Evolutionary conservation across 1,140 invertebrate species (phyloP).

Genomic region (Pogonomyrmex barbatus): DNA sequence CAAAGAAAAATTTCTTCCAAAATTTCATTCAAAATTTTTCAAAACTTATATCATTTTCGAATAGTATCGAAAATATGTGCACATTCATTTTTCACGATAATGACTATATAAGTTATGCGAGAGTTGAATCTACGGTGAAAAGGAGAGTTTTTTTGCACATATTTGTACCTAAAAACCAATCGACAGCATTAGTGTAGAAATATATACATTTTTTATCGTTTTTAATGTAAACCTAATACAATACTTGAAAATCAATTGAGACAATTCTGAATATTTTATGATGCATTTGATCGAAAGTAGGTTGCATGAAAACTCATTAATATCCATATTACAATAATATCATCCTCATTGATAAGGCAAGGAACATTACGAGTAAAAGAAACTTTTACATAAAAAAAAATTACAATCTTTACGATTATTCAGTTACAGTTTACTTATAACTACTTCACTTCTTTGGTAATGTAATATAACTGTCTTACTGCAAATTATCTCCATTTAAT

Average conservation of each 20-base stretch:
- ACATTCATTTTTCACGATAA: conserved; percentile 7
- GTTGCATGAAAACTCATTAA: background rate
- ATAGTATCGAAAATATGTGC: conserved; percentile 4
- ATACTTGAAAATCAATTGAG: background rate
- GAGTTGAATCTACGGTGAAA: conserved; percentile 3
- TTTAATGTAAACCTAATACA: background rate
- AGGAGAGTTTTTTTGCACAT: background rate
- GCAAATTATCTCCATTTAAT: background rate
- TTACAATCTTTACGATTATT: conserved; percentile 20
- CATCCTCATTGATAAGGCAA: background rate
- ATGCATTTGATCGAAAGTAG: background rate
- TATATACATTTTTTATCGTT: background rate
- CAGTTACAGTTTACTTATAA: background rate
- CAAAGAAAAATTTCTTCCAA: background rate
- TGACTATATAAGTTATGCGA: conserved; percentile 16
- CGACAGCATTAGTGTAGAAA: background rate
- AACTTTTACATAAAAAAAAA: conserved; percentile 7
- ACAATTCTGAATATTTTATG: background rate
- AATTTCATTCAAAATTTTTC: background rate
- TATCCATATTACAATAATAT: conserved; percentile 27
- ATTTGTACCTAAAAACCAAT: background rate
- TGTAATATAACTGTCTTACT: background rate
- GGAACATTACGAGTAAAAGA: background rate
- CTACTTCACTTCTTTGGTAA: conserved; percentile 11
- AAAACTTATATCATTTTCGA: background rate